Evolutionary conservation across 92 coral and sea anemone species (phyloP).

Genomic region (Phenganax subtilis): DNA sequence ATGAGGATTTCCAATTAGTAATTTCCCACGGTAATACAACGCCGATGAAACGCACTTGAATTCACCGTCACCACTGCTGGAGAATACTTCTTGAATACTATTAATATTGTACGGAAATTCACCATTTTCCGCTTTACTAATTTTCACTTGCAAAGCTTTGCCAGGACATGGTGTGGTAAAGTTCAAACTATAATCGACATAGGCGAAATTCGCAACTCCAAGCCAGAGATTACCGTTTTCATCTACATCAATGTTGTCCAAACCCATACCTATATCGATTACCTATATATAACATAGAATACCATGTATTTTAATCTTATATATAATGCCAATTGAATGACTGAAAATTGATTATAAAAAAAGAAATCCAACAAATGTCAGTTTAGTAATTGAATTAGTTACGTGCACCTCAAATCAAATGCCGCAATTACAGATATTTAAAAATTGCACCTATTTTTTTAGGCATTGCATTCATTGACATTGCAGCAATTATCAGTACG

Average conservation of each 20-base stretch:
- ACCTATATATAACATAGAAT: not conserved
- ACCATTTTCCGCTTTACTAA: conserved; percentile 39
- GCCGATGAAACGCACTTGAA: conserved; percentile 51
- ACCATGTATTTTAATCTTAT: too few relatives aligned
- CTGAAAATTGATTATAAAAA: not conserved
- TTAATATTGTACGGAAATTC: conserved; percentile 32
- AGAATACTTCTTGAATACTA: conserved; percentile 41
- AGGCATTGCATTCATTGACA: too few relatives aligned
- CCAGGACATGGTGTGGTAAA: conserved; percentile 61
- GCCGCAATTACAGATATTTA: too few relatives aligned
- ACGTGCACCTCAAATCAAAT: too few relatives aligned
- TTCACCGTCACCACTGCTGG: conserved; percentile 36
- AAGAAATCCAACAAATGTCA: too few relatives aligned
- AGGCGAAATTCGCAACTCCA: conserved; percentile 54
- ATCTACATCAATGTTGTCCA: conserved; percentile 73
- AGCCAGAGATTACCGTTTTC: conserved; percentile 72
- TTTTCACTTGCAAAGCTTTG: conserved; percentile 50
- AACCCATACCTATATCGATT: conserved; percentile 1
- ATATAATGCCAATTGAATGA: not conserved
- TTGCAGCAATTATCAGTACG: too few relatives aligned
- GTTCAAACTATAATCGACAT: conserved; percentile 49
- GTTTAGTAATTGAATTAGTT: too few relatives aligned
- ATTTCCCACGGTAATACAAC: conserved; percentile 57
- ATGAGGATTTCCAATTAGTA: conserved; percentile 63
- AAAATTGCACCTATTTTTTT: too few relatives aligned